Conservation (phyloP, 2,797 vertebrate species). For the Poeciliopsis gracilis region DNA sequence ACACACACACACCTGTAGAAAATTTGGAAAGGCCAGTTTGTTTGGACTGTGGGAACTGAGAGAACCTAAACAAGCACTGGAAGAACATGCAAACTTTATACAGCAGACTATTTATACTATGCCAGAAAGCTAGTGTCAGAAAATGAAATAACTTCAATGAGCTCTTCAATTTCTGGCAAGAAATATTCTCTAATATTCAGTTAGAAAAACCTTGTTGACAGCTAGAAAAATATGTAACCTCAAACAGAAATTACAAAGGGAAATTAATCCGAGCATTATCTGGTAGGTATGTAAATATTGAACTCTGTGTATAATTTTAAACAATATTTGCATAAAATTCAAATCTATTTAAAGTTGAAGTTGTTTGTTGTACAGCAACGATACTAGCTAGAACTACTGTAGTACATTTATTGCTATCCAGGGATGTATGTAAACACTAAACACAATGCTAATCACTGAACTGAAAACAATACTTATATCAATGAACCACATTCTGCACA, state of each 20-base stretch:
- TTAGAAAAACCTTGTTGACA: not conserved
- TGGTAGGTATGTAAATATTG: not conserved
- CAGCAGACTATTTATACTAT: not conserved
- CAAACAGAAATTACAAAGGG: not conserved
- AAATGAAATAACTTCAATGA: not conserved
- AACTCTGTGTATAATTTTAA: not conserved
- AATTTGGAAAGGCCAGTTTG: too few species aligned
- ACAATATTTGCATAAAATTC: not conserved
- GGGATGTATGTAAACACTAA: not conserved
- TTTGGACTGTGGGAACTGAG: too few species aligned
- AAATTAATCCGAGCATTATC: not conserved
- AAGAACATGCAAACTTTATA: too few species aligned
- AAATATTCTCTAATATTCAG: not conserved
- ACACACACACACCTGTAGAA: too few species aligned
- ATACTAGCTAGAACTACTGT: not conserved
- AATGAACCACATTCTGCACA: not conserved
- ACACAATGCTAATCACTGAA: not conserved
- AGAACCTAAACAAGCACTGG: too few species aligned
- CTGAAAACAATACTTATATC: not conserved
- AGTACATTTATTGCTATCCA: not conserved
- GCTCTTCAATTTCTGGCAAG: not conserved
- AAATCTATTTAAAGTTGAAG: not conserved
- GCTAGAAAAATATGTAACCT: not conserved
- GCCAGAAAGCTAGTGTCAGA: not conserved
- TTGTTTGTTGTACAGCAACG: not conserved